Evolutionary conservation across 2,888 invertebrate genomes (phyloP).

Genomic region (Metacarcinus magister): DNA sequence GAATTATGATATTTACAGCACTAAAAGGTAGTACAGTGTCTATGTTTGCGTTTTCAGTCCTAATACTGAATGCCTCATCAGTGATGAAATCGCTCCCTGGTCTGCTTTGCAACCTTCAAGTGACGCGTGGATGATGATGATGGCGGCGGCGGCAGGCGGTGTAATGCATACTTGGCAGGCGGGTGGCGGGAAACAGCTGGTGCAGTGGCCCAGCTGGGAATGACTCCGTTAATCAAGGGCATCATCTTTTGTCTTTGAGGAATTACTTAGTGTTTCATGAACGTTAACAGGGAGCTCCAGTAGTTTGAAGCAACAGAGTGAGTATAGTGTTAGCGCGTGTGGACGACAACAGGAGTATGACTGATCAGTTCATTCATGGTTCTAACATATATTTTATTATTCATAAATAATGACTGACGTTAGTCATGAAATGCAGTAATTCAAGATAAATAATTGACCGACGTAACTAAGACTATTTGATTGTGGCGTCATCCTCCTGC

Average conservation of each 20-base stretch:
- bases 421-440: not conserved
- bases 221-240: not conserved
- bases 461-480: not conserved
- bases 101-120: not conserved
- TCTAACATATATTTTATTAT: not conserved
- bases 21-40: not conserved
- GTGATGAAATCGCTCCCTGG: not conserved
- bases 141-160: not conserved
- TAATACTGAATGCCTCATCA: not conserved
- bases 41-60: not conserved
- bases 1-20: no score
- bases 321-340: not conserved
- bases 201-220: not conserved
- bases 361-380: not conserved
- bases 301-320: not conserved
- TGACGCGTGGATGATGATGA: not conserved
- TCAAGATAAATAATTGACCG: not conserved
- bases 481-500: not conserved
- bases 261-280: not conserved
- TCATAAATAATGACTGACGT: not conserved
- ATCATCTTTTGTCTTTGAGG: not conserved
- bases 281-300: not conserved
- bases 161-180: slow-evolving; percentile 9
- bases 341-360: not conserved
- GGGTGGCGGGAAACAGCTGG: not conserved